phyloP scores from a whole-genome alignment of 2,113 vertebrate genomes.

The Neomonachus schauinslandi region DNA sequence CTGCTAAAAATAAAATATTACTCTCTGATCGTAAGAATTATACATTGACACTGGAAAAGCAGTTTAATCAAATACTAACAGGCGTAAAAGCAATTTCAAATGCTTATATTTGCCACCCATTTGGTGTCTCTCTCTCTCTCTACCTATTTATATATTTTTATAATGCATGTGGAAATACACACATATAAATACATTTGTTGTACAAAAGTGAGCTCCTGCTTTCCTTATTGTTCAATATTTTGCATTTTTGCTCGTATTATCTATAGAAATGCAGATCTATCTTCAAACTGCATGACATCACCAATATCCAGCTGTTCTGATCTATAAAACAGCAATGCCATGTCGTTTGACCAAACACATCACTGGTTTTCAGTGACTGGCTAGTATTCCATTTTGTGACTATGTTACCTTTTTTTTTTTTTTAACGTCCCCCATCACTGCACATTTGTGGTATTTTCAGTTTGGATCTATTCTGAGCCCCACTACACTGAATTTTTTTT shows the following conservation, averaged over 20 bases:
- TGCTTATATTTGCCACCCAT: not conserved
- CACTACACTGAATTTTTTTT: fast-evolving
- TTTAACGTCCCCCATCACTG: not conserved
- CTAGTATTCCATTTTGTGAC: not conserved
- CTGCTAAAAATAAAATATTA: not conserved
- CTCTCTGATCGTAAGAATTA: not conserved
- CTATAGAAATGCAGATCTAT: too few relatives aligned
- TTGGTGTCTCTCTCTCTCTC: not conserved
- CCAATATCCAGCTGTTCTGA: too few relatives aligned
- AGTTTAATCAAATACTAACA: not conserved
- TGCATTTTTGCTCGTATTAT: not conserved
- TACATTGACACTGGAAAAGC: not conserved
- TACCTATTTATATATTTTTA: too few relatives aligned
- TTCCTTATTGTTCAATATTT: not conserved
- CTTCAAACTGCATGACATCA: fast-evolving
- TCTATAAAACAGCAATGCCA: not conserved
- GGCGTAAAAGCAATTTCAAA: not conserved
- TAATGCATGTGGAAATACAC: too few relatives aligned
- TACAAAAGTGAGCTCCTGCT: not conserved
- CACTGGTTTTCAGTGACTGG: not conserved
- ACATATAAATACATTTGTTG: not conserved
- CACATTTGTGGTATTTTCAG: not conserved
- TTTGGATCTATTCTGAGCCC: not conserved
- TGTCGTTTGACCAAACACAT: not conserved
- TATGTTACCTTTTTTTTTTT: not conserved